Evolutionary conservation across 2,113 vertebrate species (phyloP), one percentile per base, ranked within the genome.

Genomic region (Chinchilla lanigera): DNA sequence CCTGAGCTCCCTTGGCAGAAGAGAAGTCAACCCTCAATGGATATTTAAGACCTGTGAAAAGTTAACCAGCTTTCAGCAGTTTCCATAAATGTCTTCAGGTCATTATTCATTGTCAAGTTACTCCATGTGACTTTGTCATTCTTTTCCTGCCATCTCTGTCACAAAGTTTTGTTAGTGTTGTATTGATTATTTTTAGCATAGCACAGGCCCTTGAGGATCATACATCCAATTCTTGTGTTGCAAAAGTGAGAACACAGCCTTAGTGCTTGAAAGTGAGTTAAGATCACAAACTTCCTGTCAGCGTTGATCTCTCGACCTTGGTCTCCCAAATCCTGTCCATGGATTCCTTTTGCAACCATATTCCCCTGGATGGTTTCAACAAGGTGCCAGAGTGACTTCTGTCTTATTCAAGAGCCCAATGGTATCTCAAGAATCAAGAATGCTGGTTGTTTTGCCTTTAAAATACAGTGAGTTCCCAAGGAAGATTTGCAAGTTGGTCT

Each of bases 121-220:
- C 61, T 90, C 47, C 97, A 96, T n/a, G 54, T 38, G 75, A 93
- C 50, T 85, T 56, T 83, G 85, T 78, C 90, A 81, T 67, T 93
- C 83, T 58, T 94, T 95, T 77, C n/a, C 69, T 92, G 88, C 58
- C 71, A 83, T 94, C 67, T 75, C 67, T 65, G 69, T 85, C 75
- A 89, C 24, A 65, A 61, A 90, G 83, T 88, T 93, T 95, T 75
- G 38, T 75, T 93, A 63, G 38, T 93, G 83, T 78, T 30, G 26
- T 93, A 67, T 65, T 30, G n/a, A 38, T 89, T 98, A 92, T 97
- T 98, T 97, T 98, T 97, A 97, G 92, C 75, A 65, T 26, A 61
- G 35, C 13, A 13, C 9, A 3, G 54, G 35, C 89, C 86, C 44
- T 85, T 81, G 61, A 92, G 89, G 41, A 92, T 80, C 81, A 92